Evolutionary conservation across 2,113 vertebrate species (phyloP).

Genomic region (Collichthys lucidus): DNA sequence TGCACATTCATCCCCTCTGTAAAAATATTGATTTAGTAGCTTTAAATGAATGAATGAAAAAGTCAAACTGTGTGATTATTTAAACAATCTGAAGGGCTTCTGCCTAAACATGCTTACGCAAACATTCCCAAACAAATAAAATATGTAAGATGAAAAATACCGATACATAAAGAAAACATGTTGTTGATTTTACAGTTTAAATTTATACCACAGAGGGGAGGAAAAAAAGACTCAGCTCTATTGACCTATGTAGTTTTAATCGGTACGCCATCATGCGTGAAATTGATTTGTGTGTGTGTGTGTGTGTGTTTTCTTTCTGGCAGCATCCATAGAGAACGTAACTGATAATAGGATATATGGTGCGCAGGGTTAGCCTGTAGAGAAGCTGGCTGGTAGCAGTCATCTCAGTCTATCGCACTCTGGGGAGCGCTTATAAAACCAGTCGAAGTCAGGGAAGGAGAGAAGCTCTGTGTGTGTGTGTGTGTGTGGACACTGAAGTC

Average conservation of each 20-base stretch:
- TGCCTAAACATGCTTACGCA: background rate
- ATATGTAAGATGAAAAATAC: background rate
- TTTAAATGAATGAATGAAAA: background rate
- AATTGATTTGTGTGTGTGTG: conserved; percentile 54
- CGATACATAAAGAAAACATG: conserved; percentile 14
- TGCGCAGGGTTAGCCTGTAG: conserved; percentile 30
- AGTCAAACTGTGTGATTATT: background rate
- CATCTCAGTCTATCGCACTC: conserved; percentile 44
- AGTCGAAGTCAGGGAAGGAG: background rate
- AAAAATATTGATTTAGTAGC: background rate
- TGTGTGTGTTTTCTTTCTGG: conserved; percentile 42
- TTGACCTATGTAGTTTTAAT: conserved; percentile 56
- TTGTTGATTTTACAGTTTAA: conserved; percentile 37
- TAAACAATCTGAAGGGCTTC: background rate
- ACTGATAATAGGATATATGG: conserved; percentile 57
- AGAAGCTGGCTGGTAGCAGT: conserved; percentile 48
- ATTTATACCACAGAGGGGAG: conserved; percentile 14
- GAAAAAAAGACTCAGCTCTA: conserved; percentile 39
- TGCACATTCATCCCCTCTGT: background rate
- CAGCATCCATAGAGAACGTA: conserved; percentile 39
- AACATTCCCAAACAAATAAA: background rate
- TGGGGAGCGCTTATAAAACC: conserved; percentile 65
- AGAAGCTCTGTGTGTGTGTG: conserved; percentile 31
- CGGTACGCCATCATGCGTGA: conserved; percentile 49
- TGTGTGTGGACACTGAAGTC: conserved; percentile 41